A percentile compares a stretch with the other conserved stretches of the same genome.
Conservation (phyloP, 92 coral and sea anemone species). For the Meandrina meandrites region DNA sequence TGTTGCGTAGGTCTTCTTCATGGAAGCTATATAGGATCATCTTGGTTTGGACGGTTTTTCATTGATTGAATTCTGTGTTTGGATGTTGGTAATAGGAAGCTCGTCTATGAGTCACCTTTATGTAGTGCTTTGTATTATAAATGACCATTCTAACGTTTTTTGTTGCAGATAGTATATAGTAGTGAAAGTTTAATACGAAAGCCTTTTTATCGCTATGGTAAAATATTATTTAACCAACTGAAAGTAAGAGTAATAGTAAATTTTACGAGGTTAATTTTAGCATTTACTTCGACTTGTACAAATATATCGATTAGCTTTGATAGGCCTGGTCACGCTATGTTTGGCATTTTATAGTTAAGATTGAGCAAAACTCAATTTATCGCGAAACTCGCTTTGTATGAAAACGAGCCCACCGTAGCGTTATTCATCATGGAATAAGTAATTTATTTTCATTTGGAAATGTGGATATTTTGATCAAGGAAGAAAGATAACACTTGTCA, state of each 20-base stretch:
- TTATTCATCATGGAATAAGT: no score
- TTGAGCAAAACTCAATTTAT: no score
- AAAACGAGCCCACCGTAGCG: no score
- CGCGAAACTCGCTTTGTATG: no score
- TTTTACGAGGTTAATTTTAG: not conserved
- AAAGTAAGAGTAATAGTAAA: not conserved
- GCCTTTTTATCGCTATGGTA: not conserved
- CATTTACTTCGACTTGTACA: not conserved
- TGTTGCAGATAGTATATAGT: not conserved
- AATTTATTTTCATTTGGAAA: not conserved
- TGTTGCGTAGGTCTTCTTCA: not conserved
- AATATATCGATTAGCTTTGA: not conserved
- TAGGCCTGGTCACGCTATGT: not conserved
- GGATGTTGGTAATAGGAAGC: not conserved
- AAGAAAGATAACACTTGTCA: not conserved
- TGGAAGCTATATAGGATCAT: not conserved
- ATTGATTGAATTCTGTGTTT: not conserved
- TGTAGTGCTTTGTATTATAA: not conserved
- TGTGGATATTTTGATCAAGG: not conserved
- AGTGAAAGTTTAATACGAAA: not conserved
- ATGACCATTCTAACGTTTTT: not conserved
- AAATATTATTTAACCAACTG: not conserved
- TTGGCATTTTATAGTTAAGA: not conserved
- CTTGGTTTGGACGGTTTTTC: not conserved
- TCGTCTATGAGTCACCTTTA: not conserved